Conservation (phyloP, 2,888 invertebrate species). For the Drosophila percnosoma region DNA sequence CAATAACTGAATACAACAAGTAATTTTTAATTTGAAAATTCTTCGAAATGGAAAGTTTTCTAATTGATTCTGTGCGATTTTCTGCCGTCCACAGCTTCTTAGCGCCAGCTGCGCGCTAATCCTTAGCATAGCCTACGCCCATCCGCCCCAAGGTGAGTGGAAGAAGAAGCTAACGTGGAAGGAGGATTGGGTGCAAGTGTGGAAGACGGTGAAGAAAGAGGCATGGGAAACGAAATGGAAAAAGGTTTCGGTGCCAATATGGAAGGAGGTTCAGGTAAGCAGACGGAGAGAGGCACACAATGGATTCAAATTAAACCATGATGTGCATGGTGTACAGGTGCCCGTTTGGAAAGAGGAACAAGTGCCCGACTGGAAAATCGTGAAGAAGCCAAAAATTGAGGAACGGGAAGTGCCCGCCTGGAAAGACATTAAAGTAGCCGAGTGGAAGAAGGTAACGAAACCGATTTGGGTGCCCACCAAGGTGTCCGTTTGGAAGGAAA, state of each 20-base stretch:
- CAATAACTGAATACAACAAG: slow-evolving; percentile 12
- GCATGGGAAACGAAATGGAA: slow-evolving; percentile 92
- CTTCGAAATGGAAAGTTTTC: slow-evolving; percentile 10
- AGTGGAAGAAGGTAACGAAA: slow-evolving; percentile 86
- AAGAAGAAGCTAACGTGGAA: slow-evolving; percentile 94
- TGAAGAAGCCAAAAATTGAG: slow-evolving; percentile 86
- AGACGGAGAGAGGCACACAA: not conserved
- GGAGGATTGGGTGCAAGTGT: slow-evolving; percentile 89
- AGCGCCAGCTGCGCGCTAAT: slow-evolving; percentile 83
- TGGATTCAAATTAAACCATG: not conserved
- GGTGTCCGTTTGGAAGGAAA: slow-evolving; percentile 89
- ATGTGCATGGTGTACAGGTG: slow-evolving; percentile 85
- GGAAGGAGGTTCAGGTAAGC: slow-evolving; percentile 87
- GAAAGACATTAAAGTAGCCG: slow-evolving; percentile 90
- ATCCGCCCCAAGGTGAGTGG: slow-evolving; percentile 89
- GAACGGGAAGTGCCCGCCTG: slow-evolving; percentile 91
- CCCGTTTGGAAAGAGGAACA: slow-evolving; percentile 91
- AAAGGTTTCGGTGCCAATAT: slow-evolving; percentile 90
- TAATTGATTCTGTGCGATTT: slow-evolving; percentile 37
- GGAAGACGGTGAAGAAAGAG: slow-evolving; percentile 90
- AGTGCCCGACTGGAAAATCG: slow-evolving; percentile 91
- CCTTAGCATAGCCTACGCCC: slow-evolving; percentile 81
- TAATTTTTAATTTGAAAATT: slow-evolving; percentile 7
- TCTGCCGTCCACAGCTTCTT: slow-evolving; percentile 74
- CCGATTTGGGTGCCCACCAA: slow-evolving; percentile 86